phyloP scores from a whole-genome alignment of 2,797 vertebrate species.

The Lutjanus campechanus region DNA sequence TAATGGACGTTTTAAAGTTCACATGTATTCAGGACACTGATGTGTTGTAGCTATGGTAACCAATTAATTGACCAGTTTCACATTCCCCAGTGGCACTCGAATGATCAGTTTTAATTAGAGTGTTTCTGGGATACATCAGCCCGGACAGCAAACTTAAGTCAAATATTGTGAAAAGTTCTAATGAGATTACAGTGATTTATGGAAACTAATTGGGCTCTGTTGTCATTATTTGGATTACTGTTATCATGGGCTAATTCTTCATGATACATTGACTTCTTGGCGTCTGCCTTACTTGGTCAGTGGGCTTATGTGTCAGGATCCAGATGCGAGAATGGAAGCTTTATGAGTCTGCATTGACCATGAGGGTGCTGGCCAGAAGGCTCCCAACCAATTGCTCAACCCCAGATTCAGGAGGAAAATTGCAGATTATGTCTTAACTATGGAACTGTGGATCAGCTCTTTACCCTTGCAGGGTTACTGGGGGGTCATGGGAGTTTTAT shows the following conservation, averaged over 20 bases:
- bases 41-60: slow-evolving; percentile 17
- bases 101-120: slow-evolving; percentile 46
- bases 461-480: no score
- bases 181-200: slow-evolving; percentile 62
- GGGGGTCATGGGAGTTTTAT: no score
- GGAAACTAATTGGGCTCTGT: slow-evolving; percentile 66
- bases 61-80: slow-evolving; percentile 31
- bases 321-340: slow-evolving; percentile 4
- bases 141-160: slow-evolving; percentile 24
- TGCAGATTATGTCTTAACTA: no score
- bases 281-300: slow-evolving; percentile 28
- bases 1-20: slow-evolving; percentile 39
- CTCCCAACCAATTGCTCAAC: no score
- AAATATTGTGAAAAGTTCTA: slow-evolving; percentile 44
- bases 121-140: slow-evolving; percentile 25
- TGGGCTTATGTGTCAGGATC: slow-evolving; percentile 35
- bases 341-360: background rate
- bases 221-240: slow-evolving; percentile 45
- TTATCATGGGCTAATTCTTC: slow-evolving; percentile 35
- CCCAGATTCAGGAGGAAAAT: no score
- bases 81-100: slow-evolving; percentile 22
- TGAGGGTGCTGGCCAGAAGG: background rate
- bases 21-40: slow-evolving; percentile 25
- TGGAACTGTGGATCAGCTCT: no score
- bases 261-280: slow-evolving; percentile 41